These are phyloP conservation scores for Odontamblyopus lacepedii DNA, from an alignment of 2,797 vertebrate species.

Conservation along the genomic window DNA sequence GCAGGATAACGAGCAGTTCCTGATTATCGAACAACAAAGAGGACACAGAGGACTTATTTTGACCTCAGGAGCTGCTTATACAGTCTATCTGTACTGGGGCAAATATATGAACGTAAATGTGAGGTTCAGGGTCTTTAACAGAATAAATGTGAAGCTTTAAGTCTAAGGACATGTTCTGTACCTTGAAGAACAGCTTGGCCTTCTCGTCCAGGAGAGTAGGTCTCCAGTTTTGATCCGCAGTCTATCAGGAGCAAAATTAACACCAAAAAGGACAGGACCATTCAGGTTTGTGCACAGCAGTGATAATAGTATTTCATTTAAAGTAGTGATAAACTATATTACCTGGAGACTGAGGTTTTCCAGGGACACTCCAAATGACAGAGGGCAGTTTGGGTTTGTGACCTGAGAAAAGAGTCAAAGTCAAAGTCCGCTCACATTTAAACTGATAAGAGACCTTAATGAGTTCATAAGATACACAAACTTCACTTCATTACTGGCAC, in stretches of 20 bases:
- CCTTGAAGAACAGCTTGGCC: constrained; percentile 93
- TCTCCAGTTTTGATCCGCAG: constrained; percentile 90
- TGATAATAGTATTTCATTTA: background rate
- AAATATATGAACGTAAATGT: too few relatives aligned
- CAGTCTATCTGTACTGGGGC: too few relatives aligned
- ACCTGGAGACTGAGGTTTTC: constrained; percentile 98
- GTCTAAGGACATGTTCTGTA: constrained; percentile 51
- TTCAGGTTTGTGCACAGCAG: background rate
- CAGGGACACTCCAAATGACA: constrained; percentile 95
- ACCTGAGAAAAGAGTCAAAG: constrained; percentile 74
- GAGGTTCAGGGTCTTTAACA: too few relatives aligned
- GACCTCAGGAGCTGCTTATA: too few relatives aligned
- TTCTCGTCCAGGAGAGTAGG: constrained; percentile 93
- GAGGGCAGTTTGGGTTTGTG: constrained; percentile 87
- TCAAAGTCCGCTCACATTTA: background rate
- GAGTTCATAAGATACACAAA: too few relatives aligned
- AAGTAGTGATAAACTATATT: constrained; percentile 31
- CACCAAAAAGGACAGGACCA: background rate
- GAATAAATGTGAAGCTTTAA: too few relatives aligned
- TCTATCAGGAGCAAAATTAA: constrained; percentile 72
- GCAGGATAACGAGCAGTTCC: too few relatives aligned
- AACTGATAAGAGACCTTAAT: background rate
- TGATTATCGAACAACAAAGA: too few relatives aligned
- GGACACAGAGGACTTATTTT: too few relatives aligned
- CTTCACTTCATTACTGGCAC: too few relatives aligned